Evolutionary conservation across 2,113 vertebrate genomes (phyloP).

Genomic region (Arizona elegans): DNA sequence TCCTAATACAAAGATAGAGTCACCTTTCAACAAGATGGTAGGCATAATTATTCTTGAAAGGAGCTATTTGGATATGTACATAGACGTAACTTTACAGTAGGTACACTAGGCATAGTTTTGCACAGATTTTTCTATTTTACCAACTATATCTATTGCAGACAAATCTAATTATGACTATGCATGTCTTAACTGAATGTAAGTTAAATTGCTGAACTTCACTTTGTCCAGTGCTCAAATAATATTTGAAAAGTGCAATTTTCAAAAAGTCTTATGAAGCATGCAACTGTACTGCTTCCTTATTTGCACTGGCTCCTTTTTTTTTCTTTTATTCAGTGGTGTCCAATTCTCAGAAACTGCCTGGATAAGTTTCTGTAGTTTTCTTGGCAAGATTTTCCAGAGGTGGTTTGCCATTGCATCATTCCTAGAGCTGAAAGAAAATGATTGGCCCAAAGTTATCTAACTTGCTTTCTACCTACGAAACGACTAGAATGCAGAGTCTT

Average conservation of each 20-base stretch:
- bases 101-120: background rate
- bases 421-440: background rate
- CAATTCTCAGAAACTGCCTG: background rate
- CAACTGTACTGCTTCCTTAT: background rate
- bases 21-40: background rate
- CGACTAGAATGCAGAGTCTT: background rate
- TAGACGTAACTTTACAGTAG: background rate
- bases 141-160: background rate
- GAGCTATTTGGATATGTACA: background rate
- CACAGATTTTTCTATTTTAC: background rate
- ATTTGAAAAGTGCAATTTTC: background rate
- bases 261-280: background rate
- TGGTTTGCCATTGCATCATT: background rate
- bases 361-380: background rate
- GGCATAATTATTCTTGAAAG: background rate
- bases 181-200: background rate
- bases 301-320: background rate
- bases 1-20: background rate
- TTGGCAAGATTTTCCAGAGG: background rate
- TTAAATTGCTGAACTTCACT: background rate
- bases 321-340: background rate
- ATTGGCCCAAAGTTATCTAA: background rate
- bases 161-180: background rate
- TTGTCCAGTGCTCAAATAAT: background rate
- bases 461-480: background rate